These are phyloP conservation scores for Galeruca laticollis DNA, from an alignment of 2,888 invertebrate genomes.

Conservation along the genomic window DNA sequence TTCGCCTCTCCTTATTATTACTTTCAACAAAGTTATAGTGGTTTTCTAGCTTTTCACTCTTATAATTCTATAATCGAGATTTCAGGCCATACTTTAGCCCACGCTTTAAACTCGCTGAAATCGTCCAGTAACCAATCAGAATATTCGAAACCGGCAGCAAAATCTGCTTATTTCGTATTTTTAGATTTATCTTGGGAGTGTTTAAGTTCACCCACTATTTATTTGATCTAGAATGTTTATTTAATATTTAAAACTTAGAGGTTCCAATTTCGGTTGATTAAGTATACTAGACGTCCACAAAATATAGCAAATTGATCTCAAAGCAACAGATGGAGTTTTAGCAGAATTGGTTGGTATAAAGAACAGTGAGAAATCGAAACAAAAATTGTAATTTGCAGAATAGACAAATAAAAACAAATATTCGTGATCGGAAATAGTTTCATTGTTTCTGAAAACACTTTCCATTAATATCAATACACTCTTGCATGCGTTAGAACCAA, in stretches of 20 bases:
- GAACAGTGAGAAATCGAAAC: too few species aligned
- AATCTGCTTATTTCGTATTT: slow-evolving; percentile 58
- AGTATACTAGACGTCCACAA: neutral
- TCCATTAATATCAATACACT: too few species aligned
- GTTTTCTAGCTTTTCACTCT: slow-evolving; percentile 60
- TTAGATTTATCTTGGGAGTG: slow-evolving; percentile 46
- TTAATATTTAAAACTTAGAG: slow-evolving; percentile 5
- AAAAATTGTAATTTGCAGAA: too few species aligned
- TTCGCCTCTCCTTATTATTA: slow-evolving; percentile 50
- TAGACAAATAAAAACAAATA: too few species aligned
- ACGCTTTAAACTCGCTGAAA: slow-evolving; percentile 47
- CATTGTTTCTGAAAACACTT: too few species aligned
- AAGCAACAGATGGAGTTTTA: neutral
- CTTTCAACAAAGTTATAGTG: slow-evolving; percentile 60
- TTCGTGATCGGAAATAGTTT: too few species aligned
- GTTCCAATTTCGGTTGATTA: neutral
- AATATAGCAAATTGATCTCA: neutral
- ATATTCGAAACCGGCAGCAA: slow-evolving; percentile 57
- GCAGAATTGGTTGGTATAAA: neutral
- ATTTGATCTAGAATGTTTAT: slow-evolving; percentile 38
- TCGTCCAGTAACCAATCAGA: slow-evolving; percentile 46
- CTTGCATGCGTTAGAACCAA: too few species aligned
- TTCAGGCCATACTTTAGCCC: slow-evolving; percentile 54
- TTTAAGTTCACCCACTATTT: slow-evolving; percentile 41
- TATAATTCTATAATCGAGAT: slow-evolving; percentile 56